Base-by-base conservation (phyloP, 2,113 vertebrate genomes). In the Gadus macrocephalus region DNA sequence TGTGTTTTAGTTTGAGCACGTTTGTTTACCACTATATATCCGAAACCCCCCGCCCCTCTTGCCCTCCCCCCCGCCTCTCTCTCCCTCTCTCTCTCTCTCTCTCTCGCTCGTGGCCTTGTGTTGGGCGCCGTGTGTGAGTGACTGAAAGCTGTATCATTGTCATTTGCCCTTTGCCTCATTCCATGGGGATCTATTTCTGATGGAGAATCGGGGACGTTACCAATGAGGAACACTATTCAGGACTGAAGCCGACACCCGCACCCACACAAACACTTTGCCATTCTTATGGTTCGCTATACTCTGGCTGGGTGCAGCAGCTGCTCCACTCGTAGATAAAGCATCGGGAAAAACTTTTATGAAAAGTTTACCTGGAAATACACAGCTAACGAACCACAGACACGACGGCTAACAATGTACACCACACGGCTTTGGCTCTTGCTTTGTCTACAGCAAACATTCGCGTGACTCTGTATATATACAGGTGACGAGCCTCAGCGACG, bases 121-220 rank as follows among this genome's bases (percentile, higher is more conserved):
- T 49, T 16, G 55, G 15, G 15, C 1, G n/a, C 55, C n/a, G 55
- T 67, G 20, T 71, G 15, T 72, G 72, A 80, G 61, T 82, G 75
- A 83, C 56, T 84, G 75, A 81, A 79, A 82, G 84, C 81, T 72
- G 74, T 75, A 74, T 80, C 80, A 77, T 81, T 85, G 87, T 82
- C 82, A 78, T 82, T 77, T 85, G 86, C 84, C 87, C 84, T 85
- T 85, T 76, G 71, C 78, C 74, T 75, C 83, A 74, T 81, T 83
- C 75, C 79, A 72, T 78, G 22, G 69, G 17, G 2, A 64, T 83
- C 86, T 87, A 89, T 89, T 86, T 87, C 74, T 66, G 81, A 80
- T 70, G 42, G 72, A 73, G 83, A 80, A 78, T 63, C 12, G 38
- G 42, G 67, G 68, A 74, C 42, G 81, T 66, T 71, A 69, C 71